Evolutionary conservation across 92 coral and sea anemone species (phyloP), one percentile per base, ranked within the genome.

Genomic region (Metridium senile): DNA sequence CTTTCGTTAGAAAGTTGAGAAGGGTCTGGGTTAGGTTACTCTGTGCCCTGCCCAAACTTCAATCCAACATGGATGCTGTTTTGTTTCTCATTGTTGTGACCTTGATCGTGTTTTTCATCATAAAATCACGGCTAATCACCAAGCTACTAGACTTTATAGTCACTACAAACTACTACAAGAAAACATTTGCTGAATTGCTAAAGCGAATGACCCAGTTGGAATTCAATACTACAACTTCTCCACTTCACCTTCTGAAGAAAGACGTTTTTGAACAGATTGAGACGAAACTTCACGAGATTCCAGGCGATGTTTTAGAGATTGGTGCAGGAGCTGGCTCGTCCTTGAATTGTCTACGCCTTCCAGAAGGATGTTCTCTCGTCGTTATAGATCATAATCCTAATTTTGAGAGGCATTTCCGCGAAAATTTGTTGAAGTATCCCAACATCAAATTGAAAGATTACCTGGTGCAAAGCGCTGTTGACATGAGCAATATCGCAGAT

Each of bases 311-410:
- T 52, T 68, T 84, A 11, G 96, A 90, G 62, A 82, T 90, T 34
- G 96, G 96, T 8, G 85, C 88, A 26, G 92, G 96, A 22, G 21
- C 87, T 31, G 96, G 96, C 11, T 80, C 81, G 9, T 87, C 85
- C 58, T 71, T 87, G 31, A 74, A 84, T 19, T 84, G 67, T 34
- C 56, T 79, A 56, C 43, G 49, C 18, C 75, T 78, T 29, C 94
- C 94, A 11, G 58, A 76, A 57, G 87, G 80, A 26, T 53, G 85
- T 28, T 80, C 92, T 30, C 68, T 90, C 16, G 66, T 87, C 35
- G 91, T 80, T 32, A 26, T 90, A 62, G 95, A 90, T 30, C 81
- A 84, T 23, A 90, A 90, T 46, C 78, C 68, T 3, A 56, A 62
- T 23, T 81, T 88, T 80, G 88, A 79, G 69, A 27, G 53, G n/a